Evolutionary conservation across 2,113 vertebrate genomes (phyloP).

Genomic region (Calypte anna): DNA sequence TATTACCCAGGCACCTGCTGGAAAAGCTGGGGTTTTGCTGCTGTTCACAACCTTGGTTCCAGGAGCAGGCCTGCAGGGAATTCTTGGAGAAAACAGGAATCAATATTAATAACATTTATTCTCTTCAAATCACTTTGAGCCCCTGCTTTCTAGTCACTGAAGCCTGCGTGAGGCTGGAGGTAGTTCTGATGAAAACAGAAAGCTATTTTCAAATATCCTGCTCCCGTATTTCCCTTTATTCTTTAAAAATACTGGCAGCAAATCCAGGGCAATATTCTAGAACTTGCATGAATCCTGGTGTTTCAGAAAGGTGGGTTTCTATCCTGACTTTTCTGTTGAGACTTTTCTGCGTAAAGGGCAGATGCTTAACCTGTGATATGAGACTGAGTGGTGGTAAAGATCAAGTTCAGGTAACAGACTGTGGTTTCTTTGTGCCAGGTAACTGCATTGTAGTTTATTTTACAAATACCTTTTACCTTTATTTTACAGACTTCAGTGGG

Average conservation of each 20-base stretch:
- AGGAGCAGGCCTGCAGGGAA: not conserved
- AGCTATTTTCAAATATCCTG: not conserved
- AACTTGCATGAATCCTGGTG: not conserved
- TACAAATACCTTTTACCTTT: not conserved
- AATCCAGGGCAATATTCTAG: not conserved
- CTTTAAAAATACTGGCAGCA: not conserved
- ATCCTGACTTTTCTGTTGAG: not conserved
- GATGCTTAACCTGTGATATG: not conserved
- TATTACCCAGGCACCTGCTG: not conserved
- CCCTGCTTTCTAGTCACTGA: not conserved
- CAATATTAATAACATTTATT: constrained; percentile 42
- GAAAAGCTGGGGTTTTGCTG: not conserved
- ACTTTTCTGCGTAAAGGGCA: not conserved
- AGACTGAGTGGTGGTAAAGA: not conserved
- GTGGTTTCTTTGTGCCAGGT: not conserved
- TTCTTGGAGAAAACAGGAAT: constrained; percentile 40
- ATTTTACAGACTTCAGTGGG: not conserved
- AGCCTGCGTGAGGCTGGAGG: not conserved
- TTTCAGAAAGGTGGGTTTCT: not conserved
- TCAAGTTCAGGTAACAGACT: not conserved
- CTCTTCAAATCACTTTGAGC: constrained; percentile 25
- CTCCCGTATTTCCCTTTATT: not conserved
- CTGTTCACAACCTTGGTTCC: not conserved
- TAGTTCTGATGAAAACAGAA: not conserved
- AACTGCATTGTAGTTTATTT: not conserved